phyloP scores from a whole-genome alignment of 2,888 invertebrate genomes.

The Volucella bombylans region DNA sequence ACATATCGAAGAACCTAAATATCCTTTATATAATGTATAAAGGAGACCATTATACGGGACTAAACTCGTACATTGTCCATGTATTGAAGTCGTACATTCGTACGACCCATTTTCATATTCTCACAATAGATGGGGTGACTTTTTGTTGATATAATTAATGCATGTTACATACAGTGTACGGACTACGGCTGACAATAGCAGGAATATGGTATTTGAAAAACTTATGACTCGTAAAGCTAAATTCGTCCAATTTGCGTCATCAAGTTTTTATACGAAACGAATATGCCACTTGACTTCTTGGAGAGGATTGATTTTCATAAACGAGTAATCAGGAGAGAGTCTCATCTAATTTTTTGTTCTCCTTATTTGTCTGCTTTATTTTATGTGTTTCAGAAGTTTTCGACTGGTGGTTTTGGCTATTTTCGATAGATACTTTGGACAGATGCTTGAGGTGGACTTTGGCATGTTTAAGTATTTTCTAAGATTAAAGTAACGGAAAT shows the following conservation, averaged over 20 bases:
- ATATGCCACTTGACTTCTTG: constrained; percentile 10
- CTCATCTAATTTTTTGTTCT: not conserved
- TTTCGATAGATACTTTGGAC: not conserved
- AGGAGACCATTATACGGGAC: constrained; percentile 31
- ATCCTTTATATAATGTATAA: constrained; percentile 9
- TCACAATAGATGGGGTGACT: constrained; percentile 2
- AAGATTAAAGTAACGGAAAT: not conserved
- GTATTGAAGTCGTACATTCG: constrained; percentile 19
- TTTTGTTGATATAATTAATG: constrained; percentile 39
- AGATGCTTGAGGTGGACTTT: not conserved
- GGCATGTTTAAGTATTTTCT: not conserved
- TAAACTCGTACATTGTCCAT: not conserved
- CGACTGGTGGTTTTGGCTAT: not conserved
- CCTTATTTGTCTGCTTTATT: not conserved
- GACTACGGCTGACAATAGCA: constrained; percentile 31
- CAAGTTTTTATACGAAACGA: constrained; percentile 20
- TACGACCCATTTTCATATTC: not conserved
- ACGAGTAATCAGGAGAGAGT: constrained; percentile 9
- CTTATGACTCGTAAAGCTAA: constrained; percentile 50
- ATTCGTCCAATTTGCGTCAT: constrained; percentile 61
- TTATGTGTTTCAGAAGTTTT: not conserved
- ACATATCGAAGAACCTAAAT: not conserved
- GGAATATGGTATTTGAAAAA: constrained; percentile 21
- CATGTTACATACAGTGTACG: constrained; percentile 15
- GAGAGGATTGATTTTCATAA: not conserved